Base-by-base conservation (phyloP, 2,797 vertebrate genomes). In the Macrochelys suwanniensis region DNA sequence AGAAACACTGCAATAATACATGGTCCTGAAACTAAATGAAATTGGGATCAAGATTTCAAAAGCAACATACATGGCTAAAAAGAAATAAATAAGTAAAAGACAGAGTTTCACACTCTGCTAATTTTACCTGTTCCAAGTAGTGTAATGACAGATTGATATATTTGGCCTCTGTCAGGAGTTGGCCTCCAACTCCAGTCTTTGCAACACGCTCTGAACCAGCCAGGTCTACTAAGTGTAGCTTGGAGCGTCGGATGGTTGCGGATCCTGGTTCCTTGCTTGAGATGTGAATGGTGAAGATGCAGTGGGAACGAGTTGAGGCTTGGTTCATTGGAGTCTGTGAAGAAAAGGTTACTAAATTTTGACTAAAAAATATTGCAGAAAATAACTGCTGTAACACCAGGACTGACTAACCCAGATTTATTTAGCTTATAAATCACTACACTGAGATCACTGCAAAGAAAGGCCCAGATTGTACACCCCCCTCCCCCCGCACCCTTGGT, bases 131-230 rank as follows among this genome's bases (percentile, higher is more conserved):
- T 92, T 99, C 99, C 94, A 99, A 97, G 97, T 98, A 99, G 97
- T 99, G 99, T 5, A 99, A 98, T 0, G 99, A 99, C 42, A 99
- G 96, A 98, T 99, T 99, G 97, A 99, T 99, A 88, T 99, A 99
- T 96, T 99, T 99, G 96, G 99, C 99, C 91, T 99, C 99, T 6
- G 99, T 99, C 56, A 99, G 98, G 65, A 99, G 98, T 68, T 98
- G 99, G 25, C 99, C 99, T 50, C 98, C 98, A 13, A 99, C 98
- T 82, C 99, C 99, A 4, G 98, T 99, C 98, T 99, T 99, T 31
- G 98, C 98, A 49, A 99, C 99, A 57, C 99, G 97, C 86, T 99
- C 99, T 3, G 99, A 99, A 17, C 99, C 99, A 11, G 99, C 99
- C 96, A 99, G 98, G 95, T 99, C 99, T 86, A 99, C 99, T 89